Conservation (phyloP, 2,113 vertebrate genomes). For the Asarcornis scutulata region DNA sequence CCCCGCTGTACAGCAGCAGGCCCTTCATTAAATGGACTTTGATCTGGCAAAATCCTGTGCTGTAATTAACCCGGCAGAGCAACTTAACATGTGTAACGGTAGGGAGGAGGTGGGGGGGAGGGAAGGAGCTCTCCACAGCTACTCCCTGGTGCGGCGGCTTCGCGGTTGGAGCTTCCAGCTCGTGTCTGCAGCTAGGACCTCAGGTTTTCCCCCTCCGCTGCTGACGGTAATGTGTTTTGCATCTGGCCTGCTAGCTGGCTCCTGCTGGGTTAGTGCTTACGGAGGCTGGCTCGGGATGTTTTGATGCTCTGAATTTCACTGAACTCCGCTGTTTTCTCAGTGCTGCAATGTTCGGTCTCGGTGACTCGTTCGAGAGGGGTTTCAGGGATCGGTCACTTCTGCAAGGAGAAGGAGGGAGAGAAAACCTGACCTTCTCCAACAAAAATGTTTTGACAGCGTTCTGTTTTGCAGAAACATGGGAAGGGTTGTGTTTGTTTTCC, state of each 20-base stretch:
- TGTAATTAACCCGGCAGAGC: neutral
- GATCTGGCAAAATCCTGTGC: neutral
- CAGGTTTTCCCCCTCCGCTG: neutral
- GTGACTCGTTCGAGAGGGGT: neutral
- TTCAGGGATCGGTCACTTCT: conserved; percentile 44
- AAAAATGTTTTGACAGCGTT: conserved; percentile 65
- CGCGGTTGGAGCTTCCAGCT: neutral
- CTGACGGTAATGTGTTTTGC: neutral
- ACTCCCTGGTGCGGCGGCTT: neutral
- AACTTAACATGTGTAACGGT: neutral
- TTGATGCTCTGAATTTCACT: conserved; percentile 34
- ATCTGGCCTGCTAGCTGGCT: neutral
- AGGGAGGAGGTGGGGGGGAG: conserved; percentile 25
- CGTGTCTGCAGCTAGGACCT: neutral
- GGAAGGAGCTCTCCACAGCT: neutral
- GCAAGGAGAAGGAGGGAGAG: conserved; percentile 33
- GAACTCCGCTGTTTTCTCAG: conserved; percentile 31
- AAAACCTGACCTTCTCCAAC: conserved; percentile 62
- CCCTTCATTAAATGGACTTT: neutral
- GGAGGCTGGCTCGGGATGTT: neutral
- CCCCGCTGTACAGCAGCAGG: conserved; percentile 12
- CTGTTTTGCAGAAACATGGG: conserved; percentile 47
- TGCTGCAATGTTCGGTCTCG: neutral
- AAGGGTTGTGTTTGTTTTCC: conserved; percentile 68
- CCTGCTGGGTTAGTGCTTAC: neutral